These are phyloP conservation scores for Nicator chloris DNA, from an alignment of 2,113 vertebrate genomes.

Conservation along the genomic window DNA sequence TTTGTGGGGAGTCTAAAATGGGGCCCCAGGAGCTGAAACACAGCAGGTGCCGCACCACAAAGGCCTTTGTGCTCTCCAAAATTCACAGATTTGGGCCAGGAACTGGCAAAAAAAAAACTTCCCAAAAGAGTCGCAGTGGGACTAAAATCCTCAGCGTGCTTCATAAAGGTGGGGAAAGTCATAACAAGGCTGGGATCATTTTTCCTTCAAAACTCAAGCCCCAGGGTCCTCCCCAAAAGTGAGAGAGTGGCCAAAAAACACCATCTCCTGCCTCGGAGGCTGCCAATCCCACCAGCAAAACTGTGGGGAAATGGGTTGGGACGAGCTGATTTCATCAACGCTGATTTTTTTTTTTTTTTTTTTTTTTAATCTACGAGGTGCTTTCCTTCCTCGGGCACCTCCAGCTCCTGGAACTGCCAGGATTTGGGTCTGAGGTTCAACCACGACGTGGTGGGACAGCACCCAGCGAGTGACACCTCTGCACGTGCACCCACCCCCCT, in stretches of 20 bases:
- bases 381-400: not conserved
- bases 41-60: not conserved
- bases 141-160: not conserved
- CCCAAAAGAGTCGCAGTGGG: not conserved
- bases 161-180: accelerated
- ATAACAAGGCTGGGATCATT: too few relatives aligned
- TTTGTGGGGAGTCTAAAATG: not conserved
- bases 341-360: not conserved
- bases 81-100: not conserved
- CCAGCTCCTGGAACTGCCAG: not conserved
- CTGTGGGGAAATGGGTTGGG: accelerated
- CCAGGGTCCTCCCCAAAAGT: not conserved
- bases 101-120: accelerated
- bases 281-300: not conserved
- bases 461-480: accelerated
- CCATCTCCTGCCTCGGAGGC: not conserved
- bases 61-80: not conserved
- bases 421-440: not conserved
- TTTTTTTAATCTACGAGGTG: too few relatives aligned
- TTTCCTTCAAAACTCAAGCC: not conserved
- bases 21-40: not conserved
- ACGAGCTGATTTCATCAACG: accelerated
- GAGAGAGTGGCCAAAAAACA: not conserved
- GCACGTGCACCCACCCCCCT: not conserved
- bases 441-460: accelerated